Percentiles rank a stretch among this genome's conserved stretches.
Conservation (phyloP, 2,888 invertebrate species). For the Allacma fusca region DNA sequence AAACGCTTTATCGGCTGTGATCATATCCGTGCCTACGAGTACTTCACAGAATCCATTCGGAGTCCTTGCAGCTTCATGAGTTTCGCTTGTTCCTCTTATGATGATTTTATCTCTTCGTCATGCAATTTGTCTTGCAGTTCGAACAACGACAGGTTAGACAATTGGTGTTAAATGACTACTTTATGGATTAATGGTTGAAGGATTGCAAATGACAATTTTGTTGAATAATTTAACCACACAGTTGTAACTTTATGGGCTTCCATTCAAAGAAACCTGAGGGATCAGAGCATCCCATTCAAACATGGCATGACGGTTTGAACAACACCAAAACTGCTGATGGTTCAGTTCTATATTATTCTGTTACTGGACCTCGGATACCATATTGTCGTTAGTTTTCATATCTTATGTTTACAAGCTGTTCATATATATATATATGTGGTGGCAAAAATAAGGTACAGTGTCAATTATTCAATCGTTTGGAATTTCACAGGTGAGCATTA, state of each 20-base stretch:
- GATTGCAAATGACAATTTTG: background rate
- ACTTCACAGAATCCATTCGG: constrained; percentile 84
- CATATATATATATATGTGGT: no score
- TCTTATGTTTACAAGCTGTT: constrained; percentile 33
- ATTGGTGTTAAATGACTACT: background rate
- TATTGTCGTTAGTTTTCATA: constrained; percentile 77
- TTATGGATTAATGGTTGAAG: background rate
- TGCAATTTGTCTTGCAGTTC: constrained; percentile 61
- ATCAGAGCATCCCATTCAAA: background rate
- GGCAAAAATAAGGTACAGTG: no score
- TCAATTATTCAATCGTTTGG: no score
- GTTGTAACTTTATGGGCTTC: constrained; percentile 56
- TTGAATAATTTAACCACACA: background rate
- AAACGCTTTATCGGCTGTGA: constrained; percentile 82
- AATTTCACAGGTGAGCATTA: constrained; percentile 82
- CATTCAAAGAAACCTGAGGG: constrained; percentile 48
- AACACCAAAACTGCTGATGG: constrained; percentile 66
- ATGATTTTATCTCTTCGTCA: constrained; percentile 65
- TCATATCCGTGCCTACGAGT: constrained; percentile 84
- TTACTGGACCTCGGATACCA: constrained; percentile 75
- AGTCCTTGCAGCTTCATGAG: constrained; percentile 79
- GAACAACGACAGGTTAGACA: constrained; percentile 20
- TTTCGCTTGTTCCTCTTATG: constrained; percentile 80
- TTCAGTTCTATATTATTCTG: constrained; percentile 71
- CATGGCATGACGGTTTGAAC: constrained; percentile 31